Conservation (phyloP, 2,888 invertebrate species). For the Raillietiella orientalis region DNA sequence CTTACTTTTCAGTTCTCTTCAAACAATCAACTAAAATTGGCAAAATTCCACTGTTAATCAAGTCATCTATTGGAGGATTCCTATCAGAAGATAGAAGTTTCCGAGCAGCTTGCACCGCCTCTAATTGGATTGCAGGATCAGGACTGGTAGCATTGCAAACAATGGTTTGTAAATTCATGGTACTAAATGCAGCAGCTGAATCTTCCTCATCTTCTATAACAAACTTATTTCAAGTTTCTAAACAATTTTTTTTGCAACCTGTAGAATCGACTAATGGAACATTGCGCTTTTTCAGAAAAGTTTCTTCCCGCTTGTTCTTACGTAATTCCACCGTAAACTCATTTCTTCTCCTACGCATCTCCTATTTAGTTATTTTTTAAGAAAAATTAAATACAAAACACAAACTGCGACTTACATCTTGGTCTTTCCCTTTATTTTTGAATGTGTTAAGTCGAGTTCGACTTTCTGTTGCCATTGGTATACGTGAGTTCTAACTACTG, state of each 20-base stretch:
- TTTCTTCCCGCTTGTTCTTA: slow-evolving; percentile 94
- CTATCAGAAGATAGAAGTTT: slow-evolving; percentile 86
- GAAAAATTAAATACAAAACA: neutral
- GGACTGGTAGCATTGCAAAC: slow-evolving; percentile 49
- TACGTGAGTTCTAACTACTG: too few species aligned
- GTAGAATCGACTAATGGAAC: slow-evolving; percentile 62
- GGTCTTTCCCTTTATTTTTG: slow-evolving; percentile 98
- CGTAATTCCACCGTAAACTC: slow-evolving; percentile 87
- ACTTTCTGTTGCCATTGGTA: too few species aligned
- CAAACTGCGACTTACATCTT: slow-evolving; percentile 43
- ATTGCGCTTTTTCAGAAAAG: slow-evolving; percentile 76
- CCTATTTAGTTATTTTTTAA: slow-evolving; percentile 22
- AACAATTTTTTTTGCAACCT: slow-evolving; percentile 13
- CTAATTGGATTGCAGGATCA: slow-evolving; percentile 44
- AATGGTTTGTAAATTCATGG: slow-evolving; percentile 27
- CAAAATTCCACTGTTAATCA: slow-evolving; percentile 74
- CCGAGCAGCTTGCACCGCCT: slow-evolving; percentile 75
- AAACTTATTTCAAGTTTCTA: neutral
- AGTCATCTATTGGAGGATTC: slow-evolving; percentile 89
- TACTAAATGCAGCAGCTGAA: slow-evolving; percentile 6
- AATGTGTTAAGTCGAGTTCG: slow-evolving; percentile 67
- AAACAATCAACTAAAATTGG: slow-evolving; percentile 77
- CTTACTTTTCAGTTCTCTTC: slow-evolving; percentile 35
- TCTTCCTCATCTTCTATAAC: slow-evolving; percentile 7
- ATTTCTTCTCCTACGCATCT: slow-evolving; percentile 84